Evolutionary conservation across 2,888 invertebrate species (phyloP), one percentile per base, ranked within the genome.

Genomic region (Gnatocerus cornutus): DNA sequence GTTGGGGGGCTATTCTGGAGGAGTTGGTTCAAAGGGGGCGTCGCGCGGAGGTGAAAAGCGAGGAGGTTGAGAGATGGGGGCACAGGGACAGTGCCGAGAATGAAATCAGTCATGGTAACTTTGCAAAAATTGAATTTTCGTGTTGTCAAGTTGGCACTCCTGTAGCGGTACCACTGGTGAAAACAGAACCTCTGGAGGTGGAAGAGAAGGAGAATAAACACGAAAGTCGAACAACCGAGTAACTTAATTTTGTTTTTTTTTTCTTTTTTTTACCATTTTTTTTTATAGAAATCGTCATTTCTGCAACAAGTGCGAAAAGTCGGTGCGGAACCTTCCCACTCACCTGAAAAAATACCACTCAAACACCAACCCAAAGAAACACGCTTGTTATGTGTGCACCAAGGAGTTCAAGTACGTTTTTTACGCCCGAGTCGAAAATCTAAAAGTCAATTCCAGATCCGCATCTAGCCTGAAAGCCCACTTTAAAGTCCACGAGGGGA

Each of bases 401-500:
- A 76, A 74, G 66, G 73, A 59, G 46, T 76, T 73, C 45, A 75
- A 73, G 77, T 78, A 63, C 2, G n/a, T 33, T n/a, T 33, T 33
- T 9, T 33, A 2, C n/a, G n/a, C 33, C n/a, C 7, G 1, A 4
- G 74, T 71, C 21, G 2, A 4, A 21, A 21, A 4, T 21, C 21
- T 21, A 4, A 21, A 2, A 1, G 2, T n/a, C 33, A 5, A 7
- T 33, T 33, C 33, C n/a, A 33, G 33, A 7, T 4, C 33, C 33
- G 33, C 33, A 7, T 73, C 75, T 21, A 80, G 80, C 68, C 62
- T 80, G 8, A 76, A 76, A 53, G 71, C 79, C 3, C 81, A 81
- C 56, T 77, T 80, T 72, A 74, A 80, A 39, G 74, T 77, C 1
- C 82, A 83, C 48, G 80, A 79, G 16, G 80, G 80, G 0, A 77